phyloP scores from a whole-genome alignment of 2,113 vertebrate genomes.

The Daphoenositta chrysoptera region DNA sequence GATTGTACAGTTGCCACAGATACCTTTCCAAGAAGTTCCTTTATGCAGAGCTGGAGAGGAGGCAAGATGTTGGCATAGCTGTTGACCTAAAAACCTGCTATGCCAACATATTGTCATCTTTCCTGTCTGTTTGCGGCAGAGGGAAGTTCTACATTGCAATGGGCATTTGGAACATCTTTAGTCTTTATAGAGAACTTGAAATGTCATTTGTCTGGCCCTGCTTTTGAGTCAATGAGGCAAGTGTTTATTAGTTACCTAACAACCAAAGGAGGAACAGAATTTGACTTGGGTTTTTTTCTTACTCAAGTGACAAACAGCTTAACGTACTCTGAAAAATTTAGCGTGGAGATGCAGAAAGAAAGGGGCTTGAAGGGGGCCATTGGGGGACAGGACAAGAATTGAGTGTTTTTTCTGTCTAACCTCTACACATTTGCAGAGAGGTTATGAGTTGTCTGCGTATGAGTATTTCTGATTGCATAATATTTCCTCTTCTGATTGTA shows the following conservation, averaged over 20 bases:
- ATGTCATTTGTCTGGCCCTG: not conserved
- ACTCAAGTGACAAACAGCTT: fast-evolving
- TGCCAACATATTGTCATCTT: constrained; percentile 81
- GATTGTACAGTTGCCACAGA: not conserved
- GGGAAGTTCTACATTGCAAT: not conserved
- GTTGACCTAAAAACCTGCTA: constrained; percentile 78
- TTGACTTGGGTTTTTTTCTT: not conserved
- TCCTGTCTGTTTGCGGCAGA: constrained; percentile 72
- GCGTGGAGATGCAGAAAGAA: not conserved
- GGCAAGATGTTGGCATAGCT: constrained; percentile 88
- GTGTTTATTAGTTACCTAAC: not conserved
- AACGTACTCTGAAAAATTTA: not conserved
- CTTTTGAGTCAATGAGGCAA: not conserved
- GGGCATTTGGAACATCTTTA: not conserved
- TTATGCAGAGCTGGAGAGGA: constrained; percentile 72
- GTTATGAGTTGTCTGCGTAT: not conserved
- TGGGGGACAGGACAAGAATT: not conserved
- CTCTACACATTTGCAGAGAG: not conserved
- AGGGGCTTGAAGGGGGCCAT: not conserved
- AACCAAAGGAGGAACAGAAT: not conserved
- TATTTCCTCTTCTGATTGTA: not conserved
- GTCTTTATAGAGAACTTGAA: not conserved
- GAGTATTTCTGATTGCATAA: not conserved
- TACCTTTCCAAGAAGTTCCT: not conserved
- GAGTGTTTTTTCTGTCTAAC: not conserved